Evolutionary conservation across 2,113 vertebrate species (phyloP), one percentile per base, ranked within the genome.

Genomic region (Cyanoliseus patagonus): DNA sequence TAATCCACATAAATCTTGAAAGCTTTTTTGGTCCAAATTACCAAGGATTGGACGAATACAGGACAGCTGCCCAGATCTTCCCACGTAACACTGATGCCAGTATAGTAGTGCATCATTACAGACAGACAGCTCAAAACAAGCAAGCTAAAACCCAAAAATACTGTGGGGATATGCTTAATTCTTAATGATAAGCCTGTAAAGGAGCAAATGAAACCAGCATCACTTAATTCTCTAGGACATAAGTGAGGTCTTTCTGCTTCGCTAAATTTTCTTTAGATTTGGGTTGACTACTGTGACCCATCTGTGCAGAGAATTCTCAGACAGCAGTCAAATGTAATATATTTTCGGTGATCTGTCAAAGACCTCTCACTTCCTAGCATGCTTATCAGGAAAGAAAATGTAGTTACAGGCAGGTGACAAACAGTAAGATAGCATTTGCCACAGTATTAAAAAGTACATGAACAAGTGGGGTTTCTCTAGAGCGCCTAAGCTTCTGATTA

Each of bases 261-360:
- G 2, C 86, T 94, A 92, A 52, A 57, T 94, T 94, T 94, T 79
- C 88, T 95, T 95, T 69, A 88, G 73, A 82, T 92, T 82, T 86
- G n/a, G 62, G 69, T 47, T 94, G 83, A 96, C 86, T 88, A 88
- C 80, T 13, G 44, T 0, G 31, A 95, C 80, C 90, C 95, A 96
- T 96, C 86, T 90, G 92, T 69, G 83, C 92, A 86, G 75, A 86
- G 35, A 78, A 88, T 76, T 83, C 86, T 92, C 95, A 93, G 83
- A 83, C 85, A 94, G 76, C 88, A 95, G 79, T 61, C 80, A 93
- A 90, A 94, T 13, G 51, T 39, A 86, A 88, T 80, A 14, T 23
- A 94, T 92, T 92, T 94, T 46, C 3, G 1, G 69, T 73, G 57
- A 85, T 95, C 76, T 92, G 80, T 92, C 94, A 88, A 88, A 92